Conservation (phyloP, 2,113 vertebrate genomes). For the Alouatta palliata region DNA sequence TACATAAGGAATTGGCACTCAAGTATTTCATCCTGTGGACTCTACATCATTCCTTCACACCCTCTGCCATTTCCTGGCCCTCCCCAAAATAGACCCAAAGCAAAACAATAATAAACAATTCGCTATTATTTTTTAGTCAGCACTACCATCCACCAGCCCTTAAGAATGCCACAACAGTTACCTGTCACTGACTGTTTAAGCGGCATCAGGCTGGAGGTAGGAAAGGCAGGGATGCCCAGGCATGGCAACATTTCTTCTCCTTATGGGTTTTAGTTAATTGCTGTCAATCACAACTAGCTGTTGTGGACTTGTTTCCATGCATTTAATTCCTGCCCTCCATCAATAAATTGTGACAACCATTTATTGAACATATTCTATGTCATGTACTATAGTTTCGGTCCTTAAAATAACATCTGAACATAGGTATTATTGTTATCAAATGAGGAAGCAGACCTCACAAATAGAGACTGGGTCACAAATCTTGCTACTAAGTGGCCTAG, state of each 20-base stretch:
- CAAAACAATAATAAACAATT: slow-evolving; percentile 35
- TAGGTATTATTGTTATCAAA: not conserved
- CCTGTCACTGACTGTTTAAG: not conserved
- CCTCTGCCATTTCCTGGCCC: not conserved
- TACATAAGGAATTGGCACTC: not conserved
- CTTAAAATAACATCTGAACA: not conserved
- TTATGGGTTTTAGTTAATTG: not conserved
- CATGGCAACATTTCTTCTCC: not conserved
- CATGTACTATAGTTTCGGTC: accelerated
- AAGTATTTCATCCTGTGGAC: not conserved
- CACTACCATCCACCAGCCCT: not conserved
- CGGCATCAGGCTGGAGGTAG: not conserved
- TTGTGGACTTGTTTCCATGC: not conserved
- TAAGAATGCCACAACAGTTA: not conserved
- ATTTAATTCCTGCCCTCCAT: not conserved
- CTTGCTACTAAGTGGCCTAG: not conserved
- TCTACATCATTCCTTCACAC: not conserved
- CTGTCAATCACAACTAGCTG: not conserved
- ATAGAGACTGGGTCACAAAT: not conserved
- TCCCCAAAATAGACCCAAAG: not conserved
- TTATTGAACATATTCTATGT: accelerated
- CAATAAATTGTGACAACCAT: not conserved
- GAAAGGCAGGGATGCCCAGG: not conserved
- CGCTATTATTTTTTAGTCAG: not conserved
- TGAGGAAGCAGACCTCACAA: not conserved